A percentile compares a stretch with the other conserved stretches of the same genome.
Conservation (phyloP, 37 sponge, comb jelly and placozoan genomes). For the Dysidea cf. avara region DNA sequence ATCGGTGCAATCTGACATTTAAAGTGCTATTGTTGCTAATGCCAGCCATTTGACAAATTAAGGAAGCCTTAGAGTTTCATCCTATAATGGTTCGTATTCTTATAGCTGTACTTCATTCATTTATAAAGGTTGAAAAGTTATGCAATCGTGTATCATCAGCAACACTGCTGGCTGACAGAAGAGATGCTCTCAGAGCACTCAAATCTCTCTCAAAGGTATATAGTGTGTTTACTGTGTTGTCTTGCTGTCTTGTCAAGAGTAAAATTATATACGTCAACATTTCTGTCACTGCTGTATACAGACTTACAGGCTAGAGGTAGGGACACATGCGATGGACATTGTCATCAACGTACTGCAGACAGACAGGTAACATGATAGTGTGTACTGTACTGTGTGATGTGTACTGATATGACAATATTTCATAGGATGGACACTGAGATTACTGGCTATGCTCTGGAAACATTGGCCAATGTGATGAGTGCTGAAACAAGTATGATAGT, state of each 20-base stretch:
- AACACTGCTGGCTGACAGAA: conserved; percentile 80
- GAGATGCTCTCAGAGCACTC: conserved; percentile 87
- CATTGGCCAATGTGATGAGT: conserved; percentile 69
- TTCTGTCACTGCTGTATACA: conserved; percentile 29
- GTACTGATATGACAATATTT: no score
- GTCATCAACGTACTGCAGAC: conserved; percentile 51
- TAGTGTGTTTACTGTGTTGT: conserved; percentile 3
- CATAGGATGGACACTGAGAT: conserved; percentile 64
- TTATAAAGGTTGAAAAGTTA: no score
- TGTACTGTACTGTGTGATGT: no score
- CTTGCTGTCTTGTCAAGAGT: conserved; percentile 7
- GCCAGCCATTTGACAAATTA: background rate
- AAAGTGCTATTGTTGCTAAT: background rate
- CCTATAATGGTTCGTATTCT: background rate
- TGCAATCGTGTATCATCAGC: conserved; percentile 70
- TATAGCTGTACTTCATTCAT: no score
- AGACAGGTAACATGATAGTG: no score
- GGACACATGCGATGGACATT: conserved; percentile 67
- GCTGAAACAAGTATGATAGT: background rate
- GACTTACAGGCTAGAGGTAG: conserved; percentile 85
- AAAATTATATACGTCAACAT: background rate
- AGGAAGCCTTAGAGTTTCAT: background rate
- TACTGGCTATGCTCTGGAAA: conserved; percentile 77
- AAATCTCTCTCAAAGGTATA: conserved; percentile 81
- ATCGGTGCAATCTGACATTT: no score